Evolutionary conservation across 2,888 invertebrate species (phyloP).

Genomic region (Carcina quercana): DNA sequence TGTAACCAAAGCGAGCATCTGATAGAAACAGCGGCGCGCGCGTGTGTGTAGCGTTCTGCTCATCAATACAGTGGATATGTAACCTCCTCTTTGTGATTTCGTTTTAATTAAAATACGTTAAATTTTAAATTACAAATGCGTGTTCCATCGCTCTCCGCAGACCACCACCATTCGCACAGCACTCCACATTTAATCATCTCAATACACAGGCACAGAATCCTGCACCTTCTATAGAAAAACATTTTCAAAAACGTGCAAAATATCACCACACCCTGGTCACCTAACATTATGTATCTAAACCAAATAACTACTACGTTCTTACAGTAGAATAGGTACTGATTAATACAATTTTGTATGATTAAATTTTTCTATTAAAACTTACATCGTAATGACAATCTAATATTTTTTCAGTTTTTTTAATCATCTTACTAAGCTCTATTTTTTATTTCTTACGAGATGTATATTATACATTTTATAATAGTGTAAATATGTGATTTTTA

Average conservation of each 20-base stretch:
- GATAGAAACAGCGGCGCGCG: slow-evolving; percentile 12
- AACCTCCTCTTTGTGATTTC: slow-evolving; percentile 57
- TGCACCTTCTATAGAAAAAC: slow-evolving; percentile 68
- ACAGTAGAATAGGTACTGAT: slow-evolving; percentile 57
- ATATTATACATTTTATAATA: slow-evolving; percentile 67
- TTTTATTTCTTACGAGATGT: slow-evolving; percentile 65
- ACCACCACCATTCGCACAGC: slow-evolving; percentile 48
- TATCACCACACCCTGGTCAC: slow-evolving; percentile 75
- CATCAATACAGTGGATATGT: slow-evolving; percentile 62
- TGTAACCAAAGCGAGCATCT: slow-evolving; percentile 2
- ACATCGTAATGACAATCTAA: slow-evolving; percentile 59
- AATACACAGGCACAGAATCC: slow-evolving; percentile 53
- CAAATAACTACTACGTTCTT: slow-evolving; percentile 66
- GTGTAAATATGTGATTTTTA: slow-evolving; percentile 70
- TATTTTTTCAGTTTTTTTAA: slow-evolving; percentile 55
- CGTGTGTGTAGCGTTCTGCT: slow-evolving; percentile 60
- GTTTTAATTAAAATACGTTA: slow-evolving; percentile 33
- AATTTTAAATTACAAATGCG: slow-evolving; percentile 56
- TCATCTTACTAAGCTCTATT: slow-evolving; percentile 73
- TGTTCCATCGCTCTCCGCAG: slow-evolving; percentile 41
- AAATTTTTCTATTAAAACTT: slow-evolving; percentile 56
- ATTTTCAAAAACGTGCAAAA: slow-evolving; percentile 74
- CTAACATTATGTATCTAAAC: slow-evolving; percentile 72
- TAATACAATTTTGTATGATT: slow-evolving; percentile 64
- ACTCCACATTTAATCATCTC: slow-evolving; percentile 45